Base-by-base conservation (phyloP, 2,113 vertebrate species). In the Hydropotes inermis region DNA sequence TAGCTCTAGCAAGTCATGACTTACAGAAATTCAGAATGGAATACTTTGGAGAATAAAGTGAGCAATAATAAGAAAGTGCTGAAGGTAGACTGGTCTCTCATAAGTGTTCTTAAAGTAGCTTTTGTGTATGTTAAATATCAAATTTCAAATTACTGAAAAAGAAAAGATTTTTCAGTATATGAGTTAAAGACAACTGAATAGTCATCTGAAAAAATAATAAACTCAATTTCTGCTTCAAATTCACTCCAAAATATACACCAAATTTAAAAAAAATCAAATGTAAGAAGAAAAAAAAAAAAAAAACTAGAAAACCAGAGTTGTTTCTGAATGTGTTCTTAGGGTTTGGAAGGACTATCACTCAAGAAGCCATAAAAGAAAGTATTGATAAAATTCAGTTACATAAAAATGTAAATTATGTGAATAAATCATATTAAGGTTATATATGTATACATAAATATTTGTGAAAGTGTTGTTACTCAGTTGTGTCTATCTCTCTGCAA, bases 1-100 rank as follows among this genome's bases (percentile, higher is more conserved):
- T 14, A 83, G 10, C 0, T 57, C 4, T 27, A 33, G 6, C 15
- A 13, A 16, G 47, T 30, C 13, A 39, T 14, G 23, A 58, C 54
- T 84, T 21, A 84, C 9, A 81, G 21, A 30, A 61, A 82, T 74
- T 74, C 43, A 83, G 17, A 43, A 39, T 55, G 16, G 7, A 7
- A 43, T 90, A 6, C 81, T 74, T 86, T 43, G 50, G 15, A 43
- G 4, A 55, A 87, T 36, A 61, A 57, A 81, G 11, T 50, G 3
- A 64, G 23, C 57, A 79, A 45, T 67, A 30, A 16, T 39, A 82
- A 64, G 2, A 87, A 85, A 86, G 4, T 70, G 19, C 9, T 61
- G 15, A 82, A 9, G 3, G 1, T 61, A 1, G 0, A 1, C n/a
- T 70, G 8, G 50, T 21, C 2, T 57, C 55, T 4, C 6, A 2